A percentile compares a stretch with the other conserved stretches of the same genome.
phyloP scores from a whole-genome alignment of 2,888 invertebrate genomes.

The Ophion costatus region DNA sequence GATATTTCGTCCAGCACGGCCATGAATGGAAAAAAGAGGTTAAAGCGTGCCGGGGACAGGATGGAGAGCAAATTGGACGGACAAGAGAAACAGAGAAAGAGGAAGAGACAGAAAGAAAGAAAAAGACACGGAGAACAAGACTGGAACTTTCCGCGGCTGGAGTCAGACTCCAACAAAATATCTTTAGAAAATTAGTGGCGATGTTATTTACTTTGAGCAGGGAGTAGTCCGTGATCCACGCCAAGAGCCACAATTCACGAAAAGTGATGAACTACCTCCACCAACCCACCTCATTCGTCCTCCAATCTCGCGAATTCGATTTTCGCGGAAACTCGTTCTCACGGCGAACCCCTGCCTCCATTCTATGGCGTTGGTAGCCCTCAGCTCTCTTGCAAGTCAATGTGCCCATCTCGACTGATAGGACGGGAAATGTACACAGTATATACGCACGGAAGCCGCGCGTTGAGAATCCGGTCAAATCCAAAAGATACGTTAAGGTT shows the following conservation, averaged over 20 bases:
- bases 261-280: slow-evolving; percentile 27
- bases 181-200: slow-evolving; percentile 66
- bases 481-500: background rate
- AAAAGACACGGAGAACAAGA: background rate
- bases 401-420: slow-evolving; percentile 22
- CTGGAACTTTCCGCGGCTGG: slow-evolving; percentile 46
- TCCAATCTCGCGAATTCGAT: slow-evolving; percentile 64
- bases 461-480: background rate
- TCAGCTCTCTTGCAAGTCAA: slow-evolving; percentile 56
- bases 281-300: slow-evolving; percentile 6
- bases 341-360: slow-evolving; percentile 37
- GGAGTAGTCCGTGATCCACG: slow-evolving; percentile 34
- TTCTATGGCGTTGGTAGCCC: slow-evolving; percentile 19
- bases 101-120: background rate
- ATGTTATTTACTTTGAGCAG: slow-evolving; percentile 54
- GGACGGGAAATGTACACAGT: slow-evolving; percentile 1
- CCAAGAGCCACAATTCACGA: slow-evolving; percentile 45
- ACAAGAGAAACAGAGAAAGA: background rate
- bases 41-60: slow-evolving; percentile 12
- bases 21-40: slow-evolving; percentile 29
- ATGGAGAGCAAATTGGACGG: slow-evolving; percentile 18
- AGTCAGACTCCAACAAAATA: slow-evolving; percentile 45
- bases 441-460: background rate
- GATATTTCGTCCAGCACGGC: slow-evolving; percentile 42
- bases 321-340: slow-evolving; percentile 63